These are phyloP conservation scores for Varanus salvator DNA, from an alignment of 2,113 vertebrate species.

Conservation along the genomic window DNA sequence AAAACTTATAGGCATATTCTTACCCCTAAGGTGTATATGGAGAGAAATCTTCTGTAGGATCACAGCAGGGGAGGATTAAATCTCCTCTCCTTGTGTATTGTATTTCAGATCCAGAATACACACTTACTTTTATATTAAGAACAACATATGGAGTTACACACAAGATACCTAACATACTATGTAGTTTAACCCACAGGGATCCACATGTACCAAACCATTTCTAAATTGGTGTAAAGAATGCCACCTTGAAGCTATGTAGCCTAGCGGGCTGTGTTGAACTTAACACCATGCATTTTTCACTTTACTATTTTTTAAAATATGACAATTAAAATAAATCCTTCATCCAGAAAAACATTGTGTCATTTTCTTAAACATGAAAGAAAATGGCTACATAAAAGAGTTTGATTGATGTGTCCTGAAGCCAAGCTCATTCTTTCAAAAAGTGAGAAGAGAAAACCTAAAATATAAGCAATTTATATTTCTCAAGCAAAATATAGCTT, in stretches of 20 bases:
- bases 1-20: not conserved
- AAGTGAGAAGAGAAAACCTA: not conserved
- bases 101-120: not conserved
- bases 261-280: not conserved
- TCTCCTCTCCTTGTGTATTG: not conserved
- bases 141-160: not conserved
- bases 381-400: constrained; percentile 5
- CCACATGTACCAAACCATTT: not conserved
- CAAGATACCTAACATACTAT: not conserved
- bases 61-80: not conserved
- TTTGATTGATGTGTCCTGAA: constrained; percentile 21
- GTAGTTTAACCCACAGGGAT: not conserved
- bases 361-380: constrained; percentile 15
- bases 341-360: not conserved
- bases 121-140: not conserved
- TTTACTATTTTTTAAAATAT: not conserved
- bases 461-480: rapidly evolving
- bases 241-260: not conserved
- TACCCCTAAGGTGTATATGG: not conserved
- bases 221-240: not conserved
- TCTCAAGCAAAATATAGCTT: rapidly evolving
- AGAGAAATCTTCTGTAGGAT: too few species aligned
- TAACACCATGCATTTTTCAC: too few species aligned
- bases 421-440: constrained; percentile 19
- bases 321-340: not conserved